A percentile compares a stretch with the other conserved stretches of the same genome.
These are phyloP conservation scores for Tridacna crocea DNA, from an alignment of 2,888 invertebrate species.

Conservation along the genomic window DNA sequence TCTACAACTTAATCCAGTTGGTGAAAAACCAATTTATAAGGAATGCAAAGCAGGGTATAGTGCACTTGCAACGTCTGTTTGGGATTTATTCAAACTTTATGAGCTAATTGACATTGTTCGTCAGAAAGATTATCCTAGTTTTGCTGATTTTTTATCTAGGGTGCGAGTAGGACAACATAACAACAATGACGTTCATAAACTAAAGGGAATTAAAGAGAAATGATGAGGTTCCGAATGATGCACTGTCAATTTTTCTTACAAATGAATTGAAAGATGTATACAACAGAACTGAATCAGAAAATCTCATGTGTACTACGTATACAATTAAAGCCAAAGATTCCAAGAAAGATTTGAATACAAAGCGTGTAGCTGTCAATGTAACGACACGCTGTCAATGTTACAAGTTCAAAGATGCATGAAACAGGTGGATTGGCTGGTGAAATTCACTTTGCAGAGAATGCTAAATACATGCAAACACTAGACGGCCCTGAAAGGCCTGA, in stretches of 20 bases:
- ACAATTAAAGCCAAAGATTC: constrained; percentile 35
- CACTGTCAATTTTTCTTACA: constrained; percentile 22
- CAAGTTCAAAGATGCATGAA: constrained; percentile 40
- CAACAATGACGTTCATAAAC: neutral
- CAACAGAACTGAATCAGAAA: constrained; percentile 20
- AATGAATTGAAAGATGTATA: constrained; percentile 28
- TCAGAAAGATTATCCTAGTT: constrained; percentile 52
- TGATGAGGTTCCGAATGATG: constrained; percentile 4
- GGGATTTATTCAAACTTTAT: constrained; percentile 39
- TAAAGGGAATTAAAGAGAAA: neutral
- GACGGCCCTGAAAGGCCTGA: too few relatives aligned
- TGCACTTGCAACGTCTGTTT: constrained; percentile 34
- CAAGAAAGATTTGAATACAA: constrained; percentile 35
- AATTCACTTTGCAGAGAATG: constrained; percentile 31
- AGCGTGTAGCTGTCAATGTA: constrained; percentile 17
- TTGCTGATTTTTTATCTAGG: constrained; percentile 44
- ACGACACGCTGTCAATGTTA: too few relatives aligned
- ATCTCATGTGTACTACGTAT: neutral
- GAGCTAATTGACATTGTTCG: constrained; percentile 46
- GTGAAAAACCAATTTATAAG: constrained; percentile 41
- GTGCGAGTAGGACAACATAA: constrained; percentile 13
- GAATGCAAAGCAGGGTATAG: constrained; percentile 29
- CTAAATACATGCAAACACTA: constrained; percentile 39
- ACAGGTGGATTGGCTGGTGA: constrained; percentile 40
- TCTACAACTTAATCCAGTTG: constrained; percentile 49